A percentile compares a stretch with the other conserved stretches of the same genome.
phyloP scores from a whole-genome alignment of 2,113 vertebrate genomes.

The Gopherus evgoodei region DNA sequence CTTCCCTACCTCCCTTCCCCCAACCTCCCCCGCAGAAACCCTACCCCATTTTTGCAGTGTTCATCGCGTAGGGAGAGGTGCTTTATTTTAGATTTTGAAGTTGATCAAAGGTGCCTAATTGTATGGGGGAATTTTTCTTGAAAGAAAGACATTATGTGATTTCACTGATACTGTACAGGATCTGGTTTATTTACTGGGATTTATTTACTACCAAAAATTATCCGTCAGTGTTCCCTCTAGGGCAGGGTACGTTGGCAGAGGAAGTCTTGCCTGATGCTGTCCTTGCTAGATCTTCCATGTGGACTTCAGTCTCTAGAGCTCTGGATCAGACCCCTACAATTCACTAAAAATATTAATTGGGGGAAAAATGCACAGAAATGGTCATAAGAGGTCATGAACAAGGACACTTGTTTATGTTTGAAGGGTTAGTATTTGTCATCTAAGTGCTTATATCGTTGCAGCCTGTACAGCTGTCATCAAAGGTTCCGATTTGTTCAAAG shows the following conservation, averaged over 20 bases:
- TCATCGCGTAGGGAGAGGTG: not conserved
- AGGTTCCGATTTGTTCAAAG: accelerated
- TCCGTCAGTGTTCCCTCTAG: not conserved
- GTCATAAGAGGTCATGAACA: not conserved
- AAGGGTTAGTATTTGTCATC: not conserved
- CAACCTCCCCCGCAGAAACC: not conserved
- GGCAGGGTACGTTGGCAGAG: not conserved
- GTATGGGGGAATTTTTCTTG: not conserved
- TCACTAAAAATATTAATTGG: not conserved
- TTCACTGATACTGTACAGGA: not conserved
- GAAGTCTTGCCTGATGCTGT: not conserved
- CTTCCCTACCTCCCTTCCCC: not conserved
- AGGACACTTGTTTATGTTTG: not conserved
- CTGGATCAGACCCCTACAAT: not conserved
- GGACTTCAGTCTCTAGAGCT: accelerated
- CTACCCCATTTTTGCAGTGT: not conserved
- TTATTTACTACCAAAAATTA: not conserved
- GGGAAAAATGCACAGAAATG: not conserved
- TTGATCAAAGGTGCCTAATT: not conserved
- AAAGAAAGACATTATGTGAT: not conserved
- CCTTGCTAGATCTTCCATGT: accelerated
- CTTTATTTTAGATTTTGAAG: constrained; percentile 2
- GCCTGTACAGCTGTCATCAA: not conserved
- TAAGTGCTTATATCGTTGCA: not conserved
- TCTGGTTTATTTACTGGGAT: not conserved